Conservation (phyloP, 2,797 vertebrate genomes). For the Danionella dracula region DNA sequence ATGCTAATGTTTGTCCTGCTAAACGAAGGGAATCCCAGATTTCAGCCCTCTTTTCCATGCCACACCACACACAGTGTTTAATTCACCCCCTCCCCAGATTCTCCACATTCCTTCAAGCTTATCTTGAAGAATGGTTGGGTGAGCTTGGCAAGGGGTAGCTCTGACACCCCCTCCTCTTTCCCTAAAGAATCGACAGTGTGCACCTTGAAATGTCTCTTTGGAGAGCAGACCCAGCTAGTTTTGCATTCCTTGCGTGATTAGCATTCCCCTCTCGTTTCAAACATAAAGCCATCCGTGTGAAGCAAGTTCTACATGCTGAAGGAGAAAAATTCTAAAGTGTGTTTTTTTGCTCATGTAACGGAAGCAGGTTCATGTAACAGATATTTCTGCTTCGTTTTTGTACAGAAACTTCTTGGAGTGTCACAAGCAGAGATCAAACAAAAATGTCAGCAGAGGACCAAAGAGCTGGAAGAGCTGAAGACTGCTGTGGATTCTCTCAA, state of each 20-base stretch:
- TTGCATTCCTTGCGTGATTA: conserved; percentile 71
- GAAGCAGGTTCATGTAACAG: too few relatives aligned
- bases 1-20: conserved; percentile 35
- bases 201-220: conserved; percentile 73
- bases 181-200: conserved; percentile 52
- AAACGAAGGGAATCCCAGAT: conserved; percentile 33
- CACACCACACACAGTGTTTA: conserved; percentile 31
- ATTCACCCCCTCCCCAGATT: conserved; percentile 61
- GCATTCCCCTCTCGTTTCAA: conserved; percentile 60
- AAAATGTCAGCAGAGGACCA: conserved; percentile 76
- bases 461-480: conserved; percentile 76
- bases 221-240: conserved; percentile 58
- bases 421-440: conserved; percentile 74
- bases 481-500: conserved; percentile 74
- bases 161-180: conserved; percentile 62
- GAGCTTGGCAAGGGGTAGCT: conserved; percentile 66
- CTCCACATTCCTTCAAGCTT: conserved; percentile 77
- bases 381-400: background rate
- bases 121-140: conserved; percentile 76
- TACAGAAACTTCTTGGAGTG: conserved; percentile 76
- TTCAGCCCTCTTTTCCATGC: conserved; percentile 35
- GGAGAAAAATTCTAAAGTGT: too few relatives aligned
- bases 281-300: conserved; percentile 59
- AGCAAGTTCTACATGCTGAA: conserved; percentile 41
- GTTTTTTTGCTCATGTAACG: too few relatives aligned